Conservation (phyloP, 2,797 vertebrate genomes). For the Mastacembelus armatus region DNA sequence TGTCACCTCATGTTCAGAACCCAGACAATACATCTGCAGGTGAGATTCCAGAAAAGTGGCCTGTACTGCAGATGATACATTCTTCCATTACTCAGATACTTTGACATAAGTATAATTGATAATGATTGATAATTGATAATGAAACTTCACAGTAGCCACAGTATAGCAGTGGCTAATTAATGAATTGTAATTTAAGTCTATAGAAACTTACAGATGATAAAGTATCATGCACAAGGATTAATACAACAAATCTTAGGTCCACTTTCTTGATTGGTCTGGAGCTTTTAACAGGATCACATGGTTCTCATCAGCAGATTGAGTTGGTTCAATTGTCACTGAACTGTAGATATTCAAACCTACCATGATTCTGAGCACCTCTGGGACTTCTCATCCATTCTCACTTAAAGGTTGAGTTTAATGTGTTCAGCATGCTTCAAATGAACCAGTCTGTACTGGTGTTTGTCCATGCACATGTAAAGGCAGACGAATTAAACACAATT, state of each 20-base stretch:
- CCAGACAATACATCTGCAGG: conserved; percentile 58
- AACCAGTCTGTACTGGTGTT: too few relatives aligned
- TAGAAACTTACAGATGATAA: neutral
- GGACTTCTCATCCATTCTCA: neutral
- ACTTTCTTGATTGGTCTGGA: neutral
- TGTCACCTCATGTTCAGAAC: conserved; percentile 40
- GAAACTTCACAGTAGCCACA: neutral
- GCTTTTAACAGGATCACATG: neutral
- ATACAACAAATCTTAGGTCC: neutral
- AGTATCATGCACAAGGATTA: neutral
- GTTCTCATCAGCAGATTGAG: neutral
- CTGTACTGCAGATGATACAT: conserved; percentile 23
- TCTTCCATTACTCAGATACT: conserved; percentile 22
- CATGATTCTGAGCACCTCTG: neutral
- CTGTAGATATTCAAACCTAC: neutral
- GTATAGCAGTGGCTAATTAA: too few relatives aligned
- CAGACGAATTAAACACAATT: too few relatives aligned
- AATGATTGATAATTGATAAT: neutral
- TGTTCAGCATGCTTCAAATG: neutral
- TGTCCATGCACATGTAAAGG: too few relatives aligned
- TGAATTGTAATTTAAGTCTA: neutral
- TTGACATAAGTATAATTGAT: conserved; percentile 4
- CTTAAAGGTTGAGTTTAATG: too few relatives aligned
- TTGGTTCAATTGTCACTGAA: neutral
- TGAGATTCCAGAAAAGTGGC: conserved; percentile 48